Evolutionary conservation across 2,113 vertebrate genomes (phyloP), one percentile per base, ranked within the genome.

Genomic region (Elanus axillaris): DNA sequence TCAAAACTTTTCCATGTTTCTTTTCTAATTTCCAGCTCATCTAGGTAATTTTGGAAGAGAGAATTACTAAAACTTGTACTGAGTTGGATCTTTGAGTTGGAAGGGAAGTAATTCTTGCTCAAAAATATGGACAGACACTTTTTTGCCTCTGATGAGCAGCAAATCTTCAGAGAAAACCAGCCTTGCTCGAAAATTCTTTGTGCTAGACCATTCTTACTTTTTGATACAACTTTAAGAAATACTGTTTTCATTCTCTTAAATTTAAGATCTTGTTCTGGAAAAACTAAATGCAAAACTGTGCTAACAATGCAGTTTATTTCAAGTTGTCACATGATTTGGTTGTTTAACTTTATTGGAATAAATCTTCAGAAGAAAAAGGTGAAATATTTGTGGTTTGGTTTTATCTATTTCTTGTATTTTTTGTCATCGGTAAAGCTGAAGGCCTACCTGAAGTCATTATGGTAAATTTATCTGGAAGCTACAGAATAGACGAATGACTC

Each of bases 1-100:
- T 72, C 52, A 77, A 76, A 90, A 83, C 8, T 71, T 77, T 88
- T 72, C 27, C 23, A 48, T 71, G 21, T 79, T 81, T 92, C 58
- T 90, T 76, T 94, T 88, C n/a, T 91, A 38, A 75, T 86, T 94
- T 75, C 8, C 86, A 98, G 95, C 58, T 97, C 26, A 94, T 96
- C 50, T 91, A 95, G 71, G 72, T 96, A 16, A 76, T 96, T 84
- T 43, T 96, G 62, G 94, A 98, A 96, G 94, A 98, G 25, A 88
- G 60, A 78, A 90, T 59, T 80, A 92, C 92, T 5, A 79, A 95
- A 53, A 96, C 53, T 53, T 72, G 75, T 6, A 20, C 91, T 53
- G 90, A 75, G 48, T 32, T 98, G 93, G 92, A 66, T 79, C 90
- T 97, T 48, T 60, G 77, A n/a, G 34, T 95, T 23, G 55, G 82